phyloP scores from a whole-genome alignment of 2,888 invertebrate genomes.

The Tenthredo livida region DNA sequence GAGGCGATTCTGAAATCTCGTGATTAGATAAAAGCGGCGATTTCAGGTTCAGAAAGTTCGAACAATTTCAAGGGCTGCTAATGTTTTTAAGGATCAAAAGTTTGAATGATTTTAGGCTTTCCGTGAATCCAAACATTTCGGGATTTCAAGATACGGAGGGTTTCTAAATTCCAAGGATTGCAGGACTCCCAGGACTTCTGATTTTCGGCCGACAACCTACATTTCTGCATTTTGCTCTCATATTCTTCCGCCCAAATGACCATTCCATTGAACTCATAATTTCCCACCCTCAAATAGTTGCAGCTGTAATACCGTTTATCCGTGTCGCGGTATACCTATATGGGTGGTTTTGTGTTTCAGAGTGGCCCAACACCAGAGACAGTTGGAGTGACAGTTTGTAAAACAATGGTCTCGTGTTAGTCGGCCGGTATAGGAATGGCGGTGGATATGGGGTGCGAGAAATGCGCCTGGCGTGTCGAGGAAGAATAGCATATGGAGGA shows the following conservation, averaged over 20 bases:
- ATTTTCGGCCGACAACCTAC: not conserved
- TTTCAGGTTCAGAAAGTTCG: not conserved
- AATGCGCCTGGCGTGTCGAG: not conserved
- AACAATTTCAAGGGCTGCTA: not conserved
- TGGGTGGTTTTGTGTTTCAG: not conserved
- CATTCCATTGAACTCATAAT: not conserved
- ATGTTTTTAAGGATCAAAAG: no score
- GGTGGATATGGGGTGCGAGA: not conserved
- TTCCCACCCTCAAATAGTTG: not conserved
- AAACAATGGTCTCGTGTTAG: slow-evolving; percentile 27
- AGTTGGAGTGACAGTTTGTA: slow-evolving; percentile 32
- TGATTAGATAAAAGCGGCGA: no score
- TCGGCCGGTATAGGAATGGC: slow-evolving; percentile 13
- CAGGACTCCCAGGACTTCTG: not conserved
- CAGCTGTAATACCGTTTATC: not conserved
- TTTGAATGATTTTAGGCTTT: no score
- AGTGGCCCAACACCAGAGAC: not conserved
- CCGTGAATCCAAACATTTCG: no score
- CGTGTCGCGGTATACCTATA: not conserved
- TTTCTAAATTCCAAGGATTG: not conserved
- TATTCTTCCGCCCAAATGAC: not conserved
- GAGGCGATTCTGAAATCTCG: no score
- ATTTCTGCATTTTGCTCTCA: no score
- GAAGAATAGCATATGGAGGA: slow-evolving; percentile 29
- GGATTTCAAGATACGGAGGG: no score